Percentiles rank a stretch among this genome's conserved stretches.
Evolutionary conservation across 2,888 invertebrate species (phyloP).

Genomic region (Dione vanillae): DNA sequence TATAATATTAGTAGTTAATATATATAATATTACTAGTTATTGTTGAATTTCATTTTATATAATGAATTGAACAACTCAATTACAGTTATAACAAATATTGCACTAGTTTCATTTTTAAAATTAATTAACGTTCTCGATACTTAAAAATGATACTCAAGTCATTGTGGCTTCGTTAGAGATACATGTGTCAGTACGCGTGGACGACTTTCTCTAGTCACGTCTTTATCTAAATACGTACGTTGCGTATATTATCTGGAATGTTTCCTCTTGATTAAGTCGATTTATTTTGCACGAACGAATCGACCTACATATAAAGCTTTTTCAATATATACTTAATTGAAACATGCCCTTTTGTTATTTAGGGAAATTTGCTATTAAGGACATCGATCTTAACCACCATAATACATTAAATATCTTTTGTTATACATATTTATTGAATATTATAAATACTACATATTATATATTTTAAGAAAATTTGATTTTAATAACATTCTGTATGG

Average conservation of each 20-base stretch:
- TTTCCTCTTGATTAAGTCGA: constrained; percentile 51
- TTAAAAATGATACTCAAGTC: constrained; percentile 15
- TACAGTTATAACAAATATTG: neutral
- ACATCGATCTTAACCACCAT: too few species aligned
- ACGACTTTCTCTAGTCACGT: constrained; percentile 72
- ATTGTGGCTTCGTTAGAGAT: constrained; percentile 34
- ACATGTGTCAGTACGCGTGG: constrained; percentile 40
- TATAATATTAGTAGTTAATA: too few species aligned
- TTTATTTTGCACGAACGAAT: constrained; percentile 51
- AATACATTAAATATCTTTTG: too few species aligned
- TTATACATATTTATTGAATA: too few species aligned
- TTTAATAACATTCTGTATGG: too few species aligned
- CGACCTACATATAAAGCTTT: constrained; percentile 43
- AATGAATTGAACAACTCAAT: neutral
- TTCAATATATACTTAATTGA: constrained; percentile 24
- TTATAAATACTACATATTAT: too few species aligned
- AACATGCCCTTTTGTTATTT: neutral
- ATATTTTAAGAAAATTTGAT: too few species aligned
- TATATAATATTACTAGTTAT: too few species aligned
- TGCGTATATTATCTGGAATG: constrained; percentile 46
- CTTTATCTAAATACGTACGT: constrained; percentile 43
- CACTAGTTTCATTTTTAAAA: constrained; percentile 21
- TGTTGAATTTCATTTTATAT: neutral
- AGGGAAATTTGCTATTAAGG: too few species aligned
- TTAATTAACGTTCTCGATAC: constrained; percentile 27